Base-by-base conservation (phyloP, 2,888 invertebrate species). In the Amiota mariae region DNA sequence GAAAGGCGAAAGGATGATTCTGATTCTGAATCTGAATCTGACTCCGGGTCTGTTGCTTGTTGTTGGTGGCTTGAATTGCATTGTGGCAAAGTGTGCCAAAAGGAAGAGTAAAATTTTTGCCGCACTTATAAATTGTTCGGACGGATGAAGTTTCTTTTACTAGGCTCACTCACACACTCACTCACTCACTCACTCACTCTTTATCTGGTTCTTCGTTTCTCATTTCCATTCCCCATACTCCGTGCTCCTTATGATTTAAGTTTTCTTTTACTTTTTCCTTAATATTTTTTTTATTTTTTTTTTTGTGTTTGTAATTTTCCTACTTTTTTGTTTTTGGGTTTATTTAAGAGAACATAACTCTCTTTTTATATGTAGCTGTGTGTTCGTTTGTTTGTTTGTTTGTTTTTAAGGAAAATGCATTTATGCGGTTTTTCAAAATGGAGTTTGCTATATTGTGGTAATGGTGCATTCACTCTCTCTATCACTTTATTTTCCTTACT, bases 21-120 rank as follows among this genome's bases (percentile, higher is more conserved):
- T 57, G 63, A 56, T 57, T 66, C 57, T 57, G 8, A n/a, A 36
- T 64, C 49, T 15, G 18, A 51, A 36, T 64, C 49, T 15, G 18
- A 51, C n/a, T 51, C 54, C 54, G 54, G n/a, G n/a, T 59, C 59
- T 9, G 36, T 36, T 36, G 36, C 36, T 36, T 36, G 36, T 36
- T 36, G 36, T 36, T 70, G 72, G 75, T 70, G 79, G 46, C 72
- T 71, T 36, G 20, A 59, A 20, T 59, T 63, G 73, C 77, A 82
- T 82, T 82, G 81, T 74, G 72, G 73, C 72, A 78, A 82, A 81
- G 79, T 86, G 79, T 80, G 86, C 80, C 79, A 82, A 85, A 84
- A 85, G 86, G 82, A 85, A 85, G 82, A 85, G 85, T 82, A 75
- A 75, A 78, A 81, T 75, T 78, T 36, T 78, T 82, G 77, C 79